Percentiles rank a stretch among this genome's conserved stretches.
These are phyloP conservation scores for Chironomus striatipennis DNA, from an alignment of 1,140 invertebrate species.

Conservation along the genomic window DNA sequence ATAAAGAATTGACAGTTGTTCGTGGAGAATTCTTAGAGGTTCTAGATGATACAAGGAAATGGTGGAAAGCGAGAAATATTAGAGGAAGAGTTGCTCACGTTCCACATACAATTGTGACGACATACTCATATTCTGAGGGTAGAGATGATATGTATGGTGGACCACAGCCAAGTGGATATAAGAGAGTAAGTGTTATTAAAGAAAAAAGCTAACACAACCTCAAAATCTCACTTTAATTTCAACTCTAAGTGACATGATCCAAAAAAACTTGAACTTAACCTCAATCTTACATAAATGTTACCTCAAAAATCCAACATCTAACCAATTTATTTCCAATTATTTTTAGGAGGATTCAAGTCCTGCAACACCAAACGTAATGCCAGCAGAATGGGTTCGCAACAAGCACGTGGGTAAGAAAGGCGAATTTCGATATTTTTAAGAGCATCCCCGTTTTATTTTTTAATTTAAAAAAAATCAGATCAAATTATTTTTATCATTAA, in stretches of 20 bases:
- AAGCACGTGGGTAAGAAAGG: constrained; percentile 88
- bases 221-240: not conserved
- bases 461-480: not conserved
- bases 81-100: constrained; percentile 86
- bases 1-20: constrained; percentile 93
- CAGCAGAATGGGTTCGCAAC: constrained; percentile 72
- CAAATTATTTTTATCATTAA: not conserved
- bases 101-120: constrained; percentile 92
- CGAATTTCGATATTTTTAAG: constrained; percentile 89
- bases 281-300: too few relatives aligned
- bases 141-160: constrained; percentile 34
- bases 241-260: too few relatives aligned
- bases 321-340: not conserved
- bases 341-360: constrained; percentile 33
- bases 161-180: not conserved
- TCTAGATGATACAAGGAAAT: constrained; percentile 90
- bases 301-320: too few relatives aligned
- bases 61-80: constrained; percentile 95
- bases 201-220: not conserved
- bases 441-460: not conserved
- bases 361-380: constrained; percentile 45
- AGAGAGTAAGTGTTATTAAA: constrained; percentile 23
- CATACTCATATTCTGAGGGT: constrained; percentile 41
- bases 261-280: too few relatives aligned
- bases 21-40: constrained; percentile 93